Conservation (phyloP, 2,888 invertebrate species). For the Rotaria magnacalcarata region DNA sequence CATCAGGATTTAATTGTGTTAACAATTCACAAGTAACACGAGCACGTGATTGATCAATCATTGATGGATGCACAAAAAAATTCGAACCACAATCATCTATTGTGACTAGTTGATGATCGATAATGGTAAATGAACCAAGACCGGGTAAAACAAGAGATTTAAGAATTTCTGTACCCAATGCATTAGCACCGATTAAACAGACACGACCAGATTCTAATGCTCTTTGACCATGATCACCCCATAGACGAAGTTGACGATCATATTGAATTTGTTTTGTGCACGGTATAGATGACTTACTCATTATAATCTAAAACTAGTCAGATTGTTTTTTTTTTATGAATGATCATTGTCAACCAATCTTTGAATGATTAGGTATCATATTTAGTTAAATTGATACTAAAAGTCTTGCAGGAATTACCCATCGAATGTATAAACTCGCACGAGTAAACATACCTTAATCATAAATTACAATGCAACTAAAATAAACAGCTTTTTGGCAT, state of each 20-base stretch:
- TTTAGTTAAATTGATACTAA: too few species aligned
- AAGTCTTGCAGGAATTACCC: too few species aligned
- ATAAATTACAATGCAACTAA: too few species aligned
- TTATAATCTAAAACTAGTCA: not conserved
- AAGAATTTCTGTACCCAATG: constrained; percentile 84
- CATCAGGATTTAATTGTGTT: constrained; percentile 84
- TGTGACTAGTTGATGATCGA: constrained; percentile 78
- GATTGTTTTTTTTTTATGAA: too few species aligned
- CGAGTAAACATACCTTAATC: too few species aligned
- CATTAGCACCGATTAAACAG: constrained; percentile 86
- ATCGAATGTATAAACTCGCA: too few species aligned
- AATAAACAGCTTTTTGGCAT: too few species aligned
- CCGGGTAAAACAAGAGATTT: constrained; percentile 92
- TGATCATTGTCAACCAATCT: too few species aligned
- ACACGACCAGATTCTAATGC: constrained; percentile 81
- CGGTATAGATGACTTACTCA: not conserved
- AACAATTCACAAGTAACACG: constrained; percentile 75
- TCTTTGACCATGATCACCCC: constrained; percentile 96
- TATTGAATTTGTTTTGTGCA: constrained; percentile 54
- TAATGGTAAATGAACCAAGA: constrained; percentile 68
- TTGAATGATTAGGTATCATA: too few species aligned
- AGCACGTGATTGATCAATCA: constrained; percentile 64
- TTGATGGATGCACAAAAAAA: constrained; percentile 63
- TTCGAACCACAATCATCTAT: constrained; percentile 69
- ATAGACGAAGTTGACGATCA: constrained; percentile 65